Base-by-base conservation (phyloP, 2,797 vertebrate genomes). In the Iguana delicatissima region DNA sequence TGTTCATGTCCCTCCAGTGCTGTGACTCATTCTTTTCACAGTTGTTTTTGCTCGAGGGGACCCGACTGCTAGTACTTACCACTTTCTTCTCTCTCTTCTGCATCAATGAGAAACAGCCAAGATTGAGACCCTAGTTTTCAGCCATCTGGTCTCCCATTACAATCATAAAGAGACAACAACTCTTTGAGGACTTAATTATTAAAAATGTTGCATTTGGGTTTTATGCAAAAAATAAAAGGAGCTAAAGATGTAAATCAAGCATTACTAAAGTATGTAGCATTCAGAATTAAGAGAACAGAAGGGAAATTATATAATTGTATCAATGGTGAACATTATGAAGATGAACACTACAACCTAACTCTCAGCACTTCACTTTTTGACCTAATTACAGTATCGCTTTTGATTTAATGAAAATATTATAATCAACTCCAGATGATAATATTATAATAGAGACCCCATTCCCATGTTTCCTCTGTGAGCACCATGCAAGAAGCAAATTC, bases 121-220 rank as follows among this genome's bases (percentile, higher is more conserved):
- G 91, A 95, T 77, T 88, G 91, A 92, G 42, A 83, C 92, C 59
- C 87, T 91, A 92, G 91, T 94, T 94, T 86, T 72, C 88, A 94
- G 90, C 89, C 91, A 96, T 95, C 92, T 95, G 92, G 89, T 95
- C 94, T 94, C 95, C 93, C 80, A 42, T 72, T 80, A 89, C 74
- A 94, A 29, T 59, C 93, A 69, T 82, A 90, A 92, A 95, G 87
- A 64, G 86, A 22, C 85, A 93, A 93, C 79, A 76, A 89, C 73
- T 92, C 73, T 84, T 18, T 90, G 8, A 73, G 87, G 38, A 80
- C 62, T 93, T 92, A 84, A 81, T 95, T 93, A 89, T 94, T 95
- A 50, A 81, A 92, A 85, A 10, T 0, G 1, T 1, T 92, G 2
- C 4, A 22, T 8, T 87, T 85, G 9, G 16, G 35, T 84, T 91